A percentile compares a stretch with the other conserved stretches of the same genome.
Evolutionary conservation across 1,140 invertebrate species (phyloP).

Genomic region (Littorina saxatilis): DNA sequence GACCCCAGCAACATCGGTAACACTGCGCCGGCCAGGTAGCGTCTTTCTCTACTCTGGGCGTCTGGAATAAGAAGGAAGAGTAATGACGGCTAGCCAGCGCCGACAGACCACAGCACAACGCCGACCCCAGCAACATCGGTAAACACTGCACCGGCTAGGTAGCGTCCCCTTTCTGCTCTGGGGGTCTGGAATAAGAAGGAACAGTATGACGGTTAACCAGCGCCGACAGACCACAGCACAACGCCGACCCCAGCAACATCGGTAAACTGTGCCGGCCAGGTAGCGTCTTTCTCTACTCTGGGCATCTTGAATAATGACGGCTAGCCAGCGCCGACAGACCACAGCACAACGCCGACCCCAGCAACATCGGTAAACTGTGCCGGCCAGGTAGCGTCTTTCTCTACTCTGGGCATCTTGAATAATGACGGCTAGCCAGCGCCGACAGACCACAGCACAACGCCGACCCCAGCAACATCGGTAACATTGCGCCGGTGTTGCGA

Average conservation of each 20-base stretch:
- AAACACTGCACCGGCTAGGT: background rate
- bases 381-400: background rate
- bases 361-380: background rate
- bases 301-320: conserved; percentile 38
- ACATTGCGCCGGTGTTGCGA: conserved; percentile 41
- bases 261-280: conserved; percentile 45
- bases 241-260: conserved; percentile 35
- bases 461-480: conserved; percentile 42
- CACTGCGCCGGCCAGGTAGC: conserved; percentile 41
- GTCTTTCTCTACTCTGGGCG: conserved; percentile 33
- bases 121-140: background rate
- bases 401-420: no score
- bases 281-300: conserved; percentile 32
- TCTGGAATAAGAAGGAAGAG: conserved; percentile 43
- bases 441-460: conserved; percentile 43
- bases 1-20: conserved; percentile 40
- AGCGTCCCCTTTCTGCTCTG: no score
- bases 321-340: background rate
- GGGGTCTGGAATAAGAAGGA: no score
- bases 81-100: background rate
- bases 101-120: background rate
- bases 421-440: conserved; percentile 18
- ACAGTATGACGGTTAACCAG: conserved; percentile 32
- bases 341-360: background rate
- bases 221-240: conserved; percentile 42